phyloP scores from a whole-genome alignment of 2,797 vertebrate genomes.

The Babyrousa celebensis region DNA sequence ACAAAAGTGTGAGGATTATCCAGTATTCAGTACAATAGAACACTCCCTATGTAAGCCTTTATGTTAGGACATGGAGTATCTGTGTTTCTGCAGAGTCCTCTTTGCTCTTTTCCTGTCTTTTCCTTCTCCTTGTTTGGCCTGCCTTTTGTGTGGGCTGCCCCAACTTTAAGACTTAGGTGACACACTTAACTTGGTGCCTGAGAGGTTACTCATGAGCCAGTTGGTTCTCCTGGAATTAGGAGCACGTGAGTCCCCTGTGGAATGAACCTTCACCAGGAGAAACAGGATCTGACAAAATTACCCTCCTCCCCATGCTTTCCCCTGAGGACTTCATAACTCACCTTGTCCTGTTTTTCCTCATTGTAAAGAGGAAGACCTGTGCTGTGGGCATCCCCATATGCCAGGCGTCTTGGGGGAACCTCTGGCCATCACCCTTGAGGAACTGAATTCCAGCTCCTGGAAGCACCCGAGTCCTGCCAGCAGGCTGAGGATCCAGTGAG shows the following conservation, averaged over 20 bases:
- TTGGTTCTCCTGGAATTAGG: not conserved
- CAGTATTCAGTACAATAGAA: not conserved
- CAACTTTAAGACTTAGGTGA: not conserved
- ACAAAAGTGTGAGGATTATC: not conserved
- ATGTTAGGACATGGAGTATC: not conserved
- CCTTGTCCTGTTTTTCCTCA: not conserved
- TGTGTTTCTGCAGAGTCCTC: not conserved
- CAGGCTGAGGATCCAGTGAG: not conserved
- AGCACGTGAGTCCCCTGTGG: not conserved
- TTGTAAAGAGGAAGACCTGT: not conserved
- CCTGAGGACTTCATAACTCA: not conserved
- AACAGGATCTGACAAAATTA: not conserved
- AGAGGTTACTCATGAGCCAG: not conserved
- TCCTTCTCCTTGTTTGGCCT: not conserved
- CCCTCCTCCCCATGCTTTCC: too few relatives aligned
- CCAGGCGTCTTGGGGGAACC: not conserved
- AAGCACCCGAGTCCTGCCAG: fast-evolving
- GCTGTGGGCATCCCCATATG: not conserved
- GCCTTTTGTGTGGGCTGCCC: not conserved
- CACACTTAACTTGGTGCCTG: not conserved
- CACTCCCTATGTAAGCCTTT: not conserved
- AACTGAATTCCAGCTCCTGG: not conserved
- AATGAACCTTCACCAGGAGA: not conserved
- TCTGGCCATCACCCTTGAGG: not conserved
- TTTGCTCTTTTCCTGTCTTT: not conserved